Percentiles rank a stretch among this genome's conserved stretches.
Conservation (phyloP, 2,113 vertebrate species). For the Rhizomys pruinosus region DNA sequence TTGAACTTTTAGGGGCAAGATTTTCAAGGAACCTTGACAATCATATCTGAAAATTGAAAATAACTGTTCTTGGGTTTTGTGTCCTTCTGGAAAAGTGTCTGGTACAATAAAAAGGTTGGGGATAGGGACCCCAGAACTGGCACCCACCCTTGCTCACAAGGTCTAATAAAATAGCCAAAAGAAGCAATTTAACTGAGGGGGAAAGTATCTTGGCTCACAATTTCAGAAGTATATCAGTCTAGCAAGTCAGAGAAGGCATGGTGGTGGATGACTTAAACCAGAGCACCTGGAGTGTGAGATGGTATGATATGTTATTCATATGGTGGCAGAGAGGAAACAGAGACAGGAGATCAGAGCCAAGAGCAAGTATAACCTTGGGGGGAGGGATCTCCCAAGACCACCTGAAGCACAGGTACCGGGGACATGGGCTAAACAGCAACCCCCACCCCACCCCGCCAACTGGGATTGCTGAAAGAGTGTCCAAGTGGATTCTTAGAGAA, state of each 20-base stretch:
- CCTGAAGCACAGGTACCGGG: too few relatives aligned
- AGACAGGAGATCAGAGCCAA: not conserved
- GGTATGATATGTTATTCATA: not conserved
- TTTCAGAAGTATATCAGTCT: not conserved
- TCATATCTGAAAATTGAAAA: not conserved
- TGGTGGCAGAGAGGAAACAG: not conserved
- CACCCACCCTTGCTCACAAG: not conserved
- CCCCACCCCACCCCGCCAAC: too few relatives aligned
- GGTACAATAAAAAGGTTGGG: not conserved
- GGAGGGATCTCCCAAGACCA: too few relatives aligned
- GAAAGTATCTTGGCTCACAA: not conserved
- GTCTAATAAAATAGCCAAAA: not conserved
- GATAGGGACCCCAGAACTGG: not conserved
- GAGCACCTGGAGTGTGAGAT: too few relatives aligned
- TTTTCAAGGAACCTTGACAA: not conserved
- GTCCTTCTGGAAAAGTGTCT: not conserved
- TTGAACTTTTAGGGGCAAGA: not conserved
- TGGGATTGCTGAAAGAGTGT: too few relatives aligned
- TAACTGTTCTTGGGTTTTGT: not conserved
- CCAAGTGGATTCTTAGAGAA: too few relatives aligned
- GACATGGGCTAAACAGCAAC: too few relatives aligned
- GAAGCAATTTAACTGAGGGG: not conserved
- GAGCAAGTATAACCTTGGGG: too few relatives aligned
- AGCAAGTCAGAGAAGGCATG: not conserved
- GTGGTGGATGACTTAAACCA: not conserved